Conservation (phyloP, 2,113 vertebrate genomes). For the Pachycephala philippinensis region DNA sequence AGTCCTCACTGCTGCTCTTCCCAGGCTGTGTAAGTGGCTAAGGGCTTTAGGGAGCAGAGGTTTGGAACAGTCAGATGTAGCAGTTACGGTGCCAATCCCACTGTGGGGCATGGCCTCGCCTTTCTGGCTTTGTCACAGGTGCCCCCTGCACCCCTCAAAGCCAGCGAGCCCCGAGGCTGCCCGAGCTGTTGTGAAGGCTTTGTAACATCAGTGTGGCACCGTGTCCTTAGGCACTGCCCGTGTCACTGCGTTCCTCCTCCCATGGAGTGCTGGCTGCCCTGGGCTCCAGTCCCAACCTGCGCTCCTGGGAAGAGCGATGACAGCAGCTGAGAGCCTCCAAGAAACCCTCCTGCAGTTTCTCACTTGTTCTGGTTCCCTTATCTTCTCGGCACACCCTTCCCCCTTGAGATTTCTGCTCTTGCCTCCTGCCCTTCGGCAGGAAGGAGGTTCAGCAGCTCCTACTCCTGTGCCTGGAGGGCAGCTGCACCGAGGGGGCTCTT, state of each 20-base stretch:
- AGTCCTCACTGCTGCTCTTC: not conserved
- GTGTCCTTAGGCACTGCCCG: not conserved
- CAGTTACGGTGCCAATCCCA: rapidly evolving
- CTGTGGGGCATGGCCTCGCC: rapidly evolving
- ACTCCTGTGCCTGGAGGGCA: not conserved
- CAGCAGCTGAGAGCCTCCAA: not conserved
- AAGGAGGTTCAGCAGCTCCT: constrained; percentile 8
- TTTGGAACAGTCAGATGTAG: not conserved
- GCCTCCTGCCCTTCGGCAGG: not conserved
- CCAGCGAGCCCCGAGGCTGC: rapidly evolving
- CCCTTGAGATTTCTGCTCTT: not conserved
- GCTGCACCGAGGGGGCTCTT: not conserved
- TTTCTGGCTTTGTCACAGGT: not conserved
- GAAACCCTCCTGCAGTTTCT: not conserved
- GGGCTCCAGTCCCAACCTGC: not conserved
- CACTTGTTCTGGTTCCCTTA: not conserved
- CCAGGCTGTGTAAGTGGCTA: rapidly evolving
- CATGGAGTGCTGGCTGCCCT: rapidly evolving
- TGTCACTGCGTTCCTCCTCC: not conserved
- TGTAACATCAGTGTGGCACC: rapidly evolving
- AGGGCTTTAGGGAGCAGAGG: not conserved
- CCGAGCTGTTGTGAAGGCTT: rapidly evolving
- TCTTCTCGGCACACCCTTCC: constrained; percentile 8
- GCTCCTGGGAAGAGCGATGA: not conserved
- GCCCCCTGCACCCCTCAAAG: not conserved